Percentiles rank a stretch among this genome's conserved stretches.
Conservation (phyloP, 1,140 invertebrate genomes). For the Drosophila ficusphila region DNA sequence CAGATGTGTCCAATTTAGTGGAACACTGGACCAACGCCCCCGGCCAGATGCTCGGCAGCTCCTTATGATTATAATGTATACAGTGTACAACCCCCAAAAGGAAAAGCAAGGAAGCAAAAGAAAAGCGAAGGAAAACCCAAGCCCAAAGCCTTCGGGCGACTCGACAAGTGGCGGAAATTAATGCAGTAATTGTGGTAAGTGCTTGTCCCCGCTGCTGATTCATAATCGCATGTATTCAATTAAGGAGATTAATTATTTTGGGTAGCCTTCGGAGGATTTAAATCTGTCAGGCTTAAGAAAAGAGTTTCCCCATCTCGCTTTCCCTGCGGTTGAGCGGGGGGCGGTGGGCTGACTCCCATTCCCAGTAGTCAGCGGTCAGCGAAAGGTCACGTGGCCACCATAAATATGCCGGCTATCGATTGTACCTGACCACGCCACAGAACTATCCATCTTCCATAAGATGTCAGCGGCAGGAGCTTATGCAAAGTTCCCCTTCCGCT, state of each 20-base stretch:
- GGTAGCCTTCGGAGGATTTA: constrained; percentile 13
- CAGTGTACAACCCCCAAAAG: constrained; percentile 3
- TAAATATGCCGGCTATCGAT: constrained; percentile 68
- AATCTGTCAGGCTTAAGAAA: constrained; percentile 25
- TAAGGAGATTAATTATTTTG: constrained; percentile 53
- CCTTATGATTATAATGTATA: constrained; percentile 27
- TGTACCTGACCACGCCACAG: constrained; percentile 66
- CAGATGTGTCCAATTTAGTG: constrained; percentile 82
- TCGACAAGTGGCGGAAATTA: constrained; percentile 61
- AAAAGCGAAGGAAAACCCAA: constrained; percentile 6
- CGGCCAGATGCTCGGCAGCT: constrained; percentile 37
- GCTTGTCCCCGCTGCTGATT: constrained; percentile 59
- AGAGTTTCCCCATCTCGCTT: constrained; percentile 27
- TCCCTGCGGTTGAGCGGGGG: background rate
- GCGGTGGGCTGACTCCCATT: background rate
- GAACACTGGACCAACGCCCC: constrained; percentile 56
- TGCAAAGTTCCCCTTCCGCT: constrained; percentile 48
- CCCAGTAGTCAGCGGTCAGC: constrained; percentile 48
- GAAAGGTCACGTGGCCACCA: constrained; percentile 59
- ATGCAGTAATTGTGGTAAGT: constrained; percentile 79
- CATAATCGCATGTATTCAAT: constrained; percentile 51
- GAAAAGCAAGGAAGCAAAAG: background rate
- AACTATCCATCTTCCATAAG: constrained; percentile 73
- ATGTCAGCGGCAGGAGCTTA: constrained; percentile 65
- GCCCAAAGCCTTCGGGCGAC: constrained; percentile 2